phyloP scores from a whole-genome alignment of 2,113 vertebrate genomes.

The Tenrec ecaudatus region DNA sequence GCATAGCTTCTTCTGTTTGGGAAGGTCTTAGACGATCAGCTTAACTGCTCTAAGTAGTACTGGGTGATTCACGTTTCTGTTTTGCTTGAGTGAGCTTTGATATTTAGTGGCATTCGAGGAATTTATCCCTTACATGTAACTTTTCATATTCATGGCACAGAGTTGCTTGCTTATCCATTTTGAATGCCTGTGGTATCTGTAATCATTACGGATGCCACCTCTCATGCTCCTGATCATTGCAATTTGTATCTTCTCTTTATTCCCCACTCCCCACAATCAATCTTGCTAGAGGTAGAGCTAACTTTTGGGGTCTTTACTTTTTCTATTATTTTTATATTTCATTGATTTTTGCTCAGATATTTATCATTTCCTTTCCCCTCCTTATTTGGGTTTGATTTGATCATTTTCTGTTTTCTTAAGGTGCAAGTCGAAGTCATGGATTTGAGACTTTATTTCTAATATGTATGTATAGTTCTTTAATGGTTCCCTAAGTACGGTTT shows the following conservation, averaged over 20 bases:
- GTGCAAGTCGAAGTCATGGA: background rate
- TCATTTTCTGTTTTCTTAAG: background rate
- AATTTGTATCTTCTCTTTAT: background rate
- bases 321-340: background rate
- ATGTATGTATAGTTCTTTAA: background rate
- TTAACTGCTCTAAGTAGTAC: background rate
- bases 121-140: background rate
- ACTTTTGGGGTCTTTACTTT: slow-evolving; percentile 4
- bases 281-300: background rate
- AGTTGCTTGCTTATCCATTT: background rate
- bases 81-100: background rate
- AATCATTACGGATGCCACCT: background rate
- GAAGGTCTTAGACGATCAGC: background rate
- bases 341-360: background rate
- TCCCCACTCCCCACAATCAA: background rate
- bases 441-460: background rate
- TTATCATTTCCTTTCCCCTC: slow-evolving; percentile 5
- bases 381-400: slow-evolving; percentile 1
- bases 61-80: background rate
- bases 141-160: background rate
- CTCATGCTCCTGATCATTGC: background rate
- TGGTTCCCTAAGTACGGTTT: background rate
- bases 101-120: slow-evolving; percentile 36
- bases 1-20: background rate
- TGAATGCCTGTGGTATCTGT: background rate